A percentile compares a stretch with the other conserved stretches of the same genome.
phyloP scores from a whole-genome alignment of 2,113 vertebrate species.

The Hipposideros armiger region DNA sequence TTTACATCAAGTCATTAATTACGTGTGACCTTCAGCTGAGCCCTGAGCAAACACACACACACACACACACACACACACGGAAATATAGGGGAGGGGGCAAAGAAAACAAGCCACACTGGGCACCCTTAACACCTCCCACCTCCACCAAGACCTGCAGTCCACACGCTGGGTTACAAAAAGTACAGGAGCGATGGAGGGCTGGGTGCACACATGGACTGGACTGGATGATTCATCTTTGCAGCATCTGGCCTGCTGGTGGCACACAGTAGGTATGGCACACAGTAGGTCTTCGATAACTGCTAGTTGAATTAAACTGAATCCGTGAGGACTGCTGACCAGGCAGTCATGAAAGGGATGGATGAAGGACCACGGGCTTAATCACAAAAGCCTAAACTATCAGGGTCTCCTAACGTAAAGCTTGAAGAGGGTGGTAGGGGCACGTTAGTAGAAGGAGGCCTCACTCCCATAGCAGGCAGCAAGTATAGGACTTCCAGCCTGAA shows the following conservation, averaged over 20 bases:
- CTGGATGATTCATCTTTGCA: neutral
- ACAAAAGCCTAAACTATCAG: neutral
- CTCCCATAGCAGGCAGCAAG: neutral
- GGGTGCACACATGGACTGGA: fast-evolving
- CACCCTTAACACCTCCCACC: neutral
- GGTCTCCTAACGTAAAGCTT: neutral
- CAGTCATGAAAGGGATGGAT: neutral
- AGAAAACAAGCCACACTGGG: neutral
- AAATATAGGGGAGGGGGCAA: neutral
- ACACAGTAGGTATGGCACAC: neutral
- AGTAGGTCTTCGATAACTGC: neutral
- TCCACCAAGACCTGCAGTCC: neutral
- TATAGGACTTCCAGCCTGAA: neutral
- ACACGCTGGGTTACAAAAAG: neutral
- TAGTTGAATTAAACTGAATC: neutral
- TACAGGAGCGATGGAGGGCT: neutral
- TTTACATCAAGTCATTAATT: neutral
- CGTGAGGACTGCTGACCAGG: neutral
- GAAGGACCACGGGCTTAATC: neutral
- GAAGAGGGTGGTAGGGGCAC: fast-evolving
- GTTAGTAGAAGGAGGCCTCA: neutral
- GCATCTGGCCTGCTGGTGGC: neutral
- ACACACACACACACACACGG: neutral
- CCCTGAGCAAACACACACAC: neutral
- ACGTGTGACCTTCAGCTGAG: neutral